Conservation (phyloP, 2,113 vertebrate genomes). For the Ceyx melanurus region DNA sequence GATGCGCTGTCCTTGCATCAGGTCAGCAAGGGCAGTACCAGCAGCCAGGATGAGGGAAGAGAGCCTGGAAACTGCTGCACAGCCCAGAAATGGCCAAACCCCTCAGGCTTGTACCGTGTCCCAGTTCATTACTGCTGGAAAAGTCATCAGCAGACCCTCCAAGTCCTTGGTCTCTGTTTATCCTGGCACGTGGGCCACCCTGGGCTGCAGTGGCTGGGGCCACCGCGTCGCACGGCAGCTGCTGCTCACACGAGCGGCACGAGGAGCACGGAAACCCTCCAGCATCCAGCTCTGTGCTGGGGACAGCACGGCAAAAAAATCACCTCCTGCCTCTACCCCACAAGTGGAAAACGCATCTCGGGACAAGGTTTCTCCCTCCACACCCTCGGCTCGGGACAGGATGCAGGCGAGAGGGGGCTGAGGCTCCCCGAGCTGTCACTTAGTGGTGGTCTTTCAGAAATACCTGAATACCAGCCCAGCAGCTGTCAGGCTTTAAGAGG, state of each 20-base stretch:
- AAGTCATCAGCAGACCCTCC: neutral
- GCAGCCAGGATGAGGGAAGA: neutral
- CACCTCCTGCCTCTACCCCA: neutral
- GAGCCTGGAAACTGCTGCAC: neutral
- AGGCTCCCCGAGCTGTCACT: neutral
- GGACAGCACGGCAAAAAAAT: rapidly evolving
- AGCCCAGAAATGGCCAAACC: neutral
- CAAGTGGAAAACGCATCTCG: rapidly evolving
- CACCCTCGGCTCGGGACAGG: neutral
- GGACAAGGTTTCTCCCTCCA: neutral
- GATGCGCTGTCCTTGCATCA: rapidly evolving
- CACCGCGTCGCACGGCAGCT: neutral
- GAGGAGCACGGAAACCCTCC: neutral
- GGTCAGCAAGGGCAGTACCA: neutral
- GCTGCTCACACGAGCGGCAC: neutral
- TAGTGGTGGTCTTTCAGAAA: neutral
- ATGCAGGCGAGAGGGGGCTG: rapidly evolving
- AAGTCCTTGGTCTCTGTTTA: neutral
- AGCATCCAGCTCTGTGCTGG: rapidly evolving
- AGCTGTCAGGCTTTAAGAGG: neutral
- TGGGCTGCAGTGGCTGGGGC: neutral
- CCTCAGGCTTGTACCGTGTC: neutral
- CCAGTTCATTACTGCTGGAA: neutral
- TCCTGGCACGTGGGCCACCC: neutral
- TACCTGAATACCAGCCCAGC: neutral